Evolutionary conservation across 1,140 invertebrate genomes (phyloP).

Genomic region (Adelges cooleyi): DNA sequence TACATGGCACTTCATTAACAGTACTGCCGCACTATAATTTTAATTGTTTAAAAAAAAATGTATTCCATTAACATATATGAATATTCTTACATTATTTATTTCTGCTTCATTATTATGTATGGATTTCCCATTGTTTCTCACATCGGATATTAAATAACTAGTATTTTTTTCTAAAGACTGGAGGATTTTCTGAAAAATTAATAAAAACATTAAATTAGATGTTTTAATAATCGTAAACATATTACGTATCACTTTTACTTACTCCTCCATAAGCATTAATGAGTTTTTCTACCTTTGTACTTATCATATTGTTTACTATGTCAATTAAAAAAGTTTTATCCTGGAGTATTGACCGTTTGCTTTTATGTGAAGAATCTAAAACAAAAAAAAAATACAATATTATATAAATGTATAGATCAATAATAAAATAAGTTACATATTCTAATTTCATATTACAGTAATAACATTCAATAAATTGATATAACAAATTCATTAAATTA

Average conservation of each 20-base stretch:
- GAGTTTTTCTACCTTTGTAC: conserved; percentile 10
- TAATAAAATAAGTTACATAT: too few species aligned
- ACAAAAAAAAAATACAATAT: background rate
- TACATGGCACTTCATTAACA: background rate
- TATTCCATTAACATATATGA: background rate
- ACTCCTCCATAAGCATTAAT: conserved; percentile 3
- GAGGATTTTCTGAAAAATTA: conserved; percentile 3
- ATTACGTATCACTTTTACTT: background rate
- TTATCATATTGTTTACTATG: background rate
- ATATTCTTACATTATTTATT: conserved; percentile 1
- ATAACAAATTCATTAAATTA: too few species aligned
- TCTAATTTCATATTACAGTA: too few species aligned
- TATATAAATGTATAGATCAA: too few species aligned
- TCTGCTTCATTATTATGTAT: background rate
- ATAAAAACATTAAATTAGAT: background rate
- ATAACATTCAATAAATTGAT: too few species aligned
- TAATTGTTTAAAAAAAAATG: background rate
- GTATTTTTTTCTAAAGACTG: background rate
- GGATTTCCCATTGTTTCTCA: background rate
- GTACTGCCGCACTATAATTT: background rate
- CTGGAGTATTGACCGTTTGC: background rate
- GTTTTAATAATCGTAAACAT: background rate
- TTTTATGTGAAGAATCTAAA: conserved; percentile 2
- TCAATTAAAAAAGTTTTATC: conserved; percentile 18
- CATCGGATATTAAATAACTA: conserved; percentile 23